Evolutionary conservation across 2,797 vertebrate genomes (phyloP).

Genomic region (Gouania willdenowi): DNA sequence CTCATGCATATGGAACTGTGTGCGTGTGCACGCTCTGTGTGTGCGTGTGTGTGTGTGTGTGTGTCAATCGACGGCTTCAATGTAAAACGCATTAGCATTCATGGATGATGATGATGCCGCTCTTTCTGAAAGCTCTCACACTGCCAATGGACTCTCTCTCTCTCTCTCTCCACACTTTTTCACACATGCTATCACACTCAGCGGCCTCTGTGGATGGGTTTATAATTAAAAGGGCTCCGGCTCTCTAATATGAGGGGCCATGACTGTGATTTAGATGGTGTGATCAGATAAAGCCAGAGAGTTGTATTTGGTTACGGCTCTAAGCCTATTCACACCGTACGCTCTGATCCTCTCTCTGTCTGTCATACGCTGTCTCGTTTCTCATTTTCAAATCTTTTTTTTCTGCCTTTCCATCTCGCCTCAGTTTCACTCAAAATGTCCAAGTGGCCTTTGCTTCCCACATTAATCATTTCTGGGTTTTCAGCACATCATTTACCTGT

Average conservation of each 20-base stretch:
- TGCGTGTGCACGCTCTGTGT: conserved; percentile 4
- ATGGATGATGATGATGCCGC: conserved; percentile 36
- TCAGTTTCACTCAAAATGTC: background rate
- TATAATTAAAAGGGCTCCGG: conserved; percentile 63
- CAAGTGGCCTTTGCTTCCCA: background rate
- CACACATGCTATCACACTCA: conserved; percentile 31
- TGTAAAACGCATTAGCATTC: conserved; percentile 54
- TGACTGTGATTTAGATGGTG: conserved; percentile 60
- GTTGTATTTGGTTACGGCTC: conserved; percentile 51
- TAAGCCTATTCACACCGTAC: conserved; percentile 55
- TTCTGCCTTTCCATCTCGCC: background rate
- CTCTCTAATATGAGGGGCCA: conserved; percentile 43
- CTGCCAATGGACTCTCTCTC: conserved; percentile 12
- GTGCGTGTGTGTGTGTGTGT: conserved; percentile 2
- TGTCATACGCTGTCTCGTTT: background rate
- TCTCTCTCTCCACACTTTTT: conserved; percentile 1
- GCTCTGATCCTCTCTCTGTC: conserved; percentile 25
- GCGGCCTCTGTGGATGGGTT: conserved; percentile 37
- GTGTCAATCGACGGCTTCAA: conserved; percentile 30
- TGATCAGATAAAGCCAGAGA: conserved; percentile 64
- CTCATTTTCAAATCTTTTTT: conserved; percentile 20
- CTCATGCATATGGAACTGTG: conserved; percentile 65
- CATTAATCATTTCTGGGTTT: background rate
- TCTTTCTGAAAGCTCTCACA: conserved; percentile 42
- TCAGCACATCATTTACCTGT: too few species aligned